Conservation (phyloP, 2,113 vertebrate genomes). For the Marmota monax region DNA sequence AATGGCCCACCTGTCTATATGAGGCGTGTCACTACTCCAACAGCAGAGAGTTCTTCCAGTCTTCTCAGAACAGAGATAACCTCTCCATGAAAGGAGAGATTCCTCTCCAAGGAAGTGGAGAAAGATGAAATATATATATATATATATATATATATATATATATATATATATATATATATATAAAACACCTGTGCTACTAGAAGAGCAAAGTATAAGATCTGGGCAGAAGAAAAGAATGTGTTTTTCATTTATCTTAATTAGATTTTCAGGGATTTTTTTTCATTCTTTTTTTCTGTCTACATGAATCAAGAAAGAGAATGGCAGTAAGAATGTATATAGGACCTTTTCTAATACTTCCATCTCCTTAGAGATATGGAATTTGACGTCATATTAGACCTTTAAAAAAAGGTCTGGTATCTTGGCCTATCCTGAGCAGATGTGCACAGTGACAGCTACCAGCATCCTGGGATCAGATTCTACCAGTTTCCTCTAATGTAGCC, state of each 20-base stretch:
- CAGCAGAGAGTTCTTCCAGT: neutral
- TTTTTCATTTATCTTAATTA: conserved; percentile 48
- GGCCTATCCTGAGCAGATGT: conserved; percentile 58
- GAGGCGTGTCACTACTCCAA: neutral
- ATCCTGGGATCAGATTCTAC: conserved; percentile 76
- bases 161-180: neutral
- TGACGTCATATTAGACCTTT: conserved; percentile 41
- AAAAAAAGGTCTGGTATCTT: conserved; percentile 50
- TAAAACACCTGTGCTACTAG: neutral
- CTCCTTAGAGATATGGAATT: conserved; percentile 50
- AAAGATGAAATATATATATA: neutral
- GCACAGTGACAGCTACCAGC: conserved; percentile 74
- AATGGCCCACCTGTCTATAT: neutral
- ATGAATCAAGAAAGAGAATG: conserved; percentile 20
- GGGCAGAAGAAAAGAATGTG: neutral
- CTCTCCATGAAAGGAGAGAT: neutral
- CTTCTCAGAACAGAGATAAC: neutral
- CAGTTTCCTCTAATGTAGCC: conserved; percentile 79
- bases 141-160: fast-evolving
- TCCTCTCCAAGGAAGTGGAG: neutral
- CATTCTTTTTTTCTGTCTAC: neutral
- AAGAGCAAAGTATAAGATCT: neutral
- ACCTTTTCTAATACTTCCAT: conserved; percentile 26
- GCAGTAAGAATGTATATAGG: neutral
- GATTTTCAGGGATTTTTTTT: neutral